Conservation (phyloP, 2,888 invertebrate genomes). For the Diloba caeruleocephala region DNA sequence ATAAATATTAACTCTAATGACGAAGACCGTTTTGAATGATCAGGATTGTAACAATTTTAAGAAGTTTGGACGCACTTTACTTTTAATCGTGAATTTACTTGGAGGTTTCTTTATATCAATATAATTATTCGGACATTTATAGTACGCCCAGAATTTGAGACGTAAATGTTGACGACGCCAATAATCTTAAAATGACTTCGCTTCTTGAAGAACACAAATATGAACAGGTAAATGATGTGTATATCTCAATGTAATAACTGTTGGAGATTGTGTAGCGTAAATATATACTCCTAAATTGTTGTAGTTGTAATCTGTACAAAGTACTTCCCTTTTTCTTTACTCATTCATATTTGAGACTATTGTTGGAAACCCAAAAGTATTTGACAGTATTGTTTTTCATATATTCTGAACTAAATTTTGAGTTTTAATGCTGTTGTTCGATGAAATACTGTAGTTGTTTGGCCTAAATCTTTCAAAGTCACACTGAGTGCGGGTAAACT, state of each 20-base stretch:
- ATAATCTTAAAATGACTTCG: conserved; percentile 28
- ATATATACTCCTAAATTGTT: not conserved
- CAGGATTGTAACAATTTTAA: too few relatives aligned
- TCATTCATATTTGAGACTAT: too few relatives aligned
- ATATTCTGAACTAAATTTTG: conserved; percentile 20
- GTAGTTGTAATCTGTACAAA: not conserved
- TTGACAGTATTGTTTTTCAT: conserved; percentile 1
- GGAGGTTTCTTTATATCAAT: too few relatives aligned
- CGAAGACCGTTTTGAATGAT: too few relatives aligned
- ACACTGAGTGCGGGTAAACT: conserved; percentile 49
- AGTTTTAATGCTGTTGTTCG: conserved; percentile 34
- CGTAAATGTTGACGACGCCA: conserved; percentile 30
- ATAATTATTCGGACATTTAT: conserved; percentile 29
- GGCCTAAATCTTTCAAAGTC: conserved; percentile 58
- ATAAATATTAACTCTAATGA: too few relatives aligned
- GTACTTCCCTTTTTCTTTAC: too few relatives aligned
- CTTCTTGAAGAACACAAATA: conserved; percentile 10
- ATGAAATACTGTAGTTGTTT: conserved; percentile 39
- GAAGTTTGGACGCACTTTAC: too few relatives aligned
- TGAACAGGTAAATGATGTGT: conserved; percentile 6
- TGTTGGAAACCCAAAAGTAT: too few relatives aligned
- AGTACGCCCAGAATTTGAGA: conserved; percentile 18
- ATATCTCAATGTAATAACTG: conserved; percentile 2
- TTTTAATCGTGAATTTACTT: too few relatives aligned
- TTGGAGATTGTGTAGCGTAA: not conserved